phyloP scores from a whole-genome alignment of 2,888 invertebrate species.

The Rhopalosiphum nymphaeae region DNA sequence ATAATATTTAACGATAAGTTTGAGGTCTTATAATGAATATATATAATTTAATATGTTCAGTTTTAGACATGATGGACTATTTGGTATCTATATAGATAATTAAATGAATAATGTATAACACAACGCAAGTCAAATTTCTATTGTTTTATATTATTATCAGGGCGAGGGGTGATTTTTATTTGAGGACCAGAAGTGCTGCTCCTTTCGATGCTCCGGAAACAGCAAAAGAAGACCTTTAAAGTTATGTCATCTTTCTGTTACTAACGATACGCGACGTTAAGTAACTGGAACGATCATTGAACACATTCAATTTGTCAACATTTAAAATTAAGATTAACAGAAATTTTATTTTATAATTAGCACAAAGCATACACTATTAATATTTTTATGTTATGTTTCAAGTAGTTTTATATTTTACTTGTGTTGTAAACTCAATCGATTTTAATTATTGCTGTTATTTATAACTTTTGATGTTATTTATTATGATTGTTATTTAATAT shows the following conservation, averaged over 20 bases:
- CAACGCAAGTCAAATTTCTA: not conserved
- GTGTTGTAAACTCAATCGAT: not conserved
- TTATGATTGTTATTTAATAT: not conserved
- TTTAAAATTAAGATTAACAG: not conserved
- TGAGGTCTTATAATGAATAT: too few species aligned
- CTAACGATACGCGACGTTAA: not conserved
- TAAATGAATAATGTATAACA: not conserved
- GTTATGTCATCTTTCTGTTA: not conserved
- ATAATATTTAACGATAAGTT: too few species aligned
- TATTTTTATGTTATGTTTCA: not conserved
- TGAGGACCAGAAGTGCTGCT: slow-evolving; percentile 82
- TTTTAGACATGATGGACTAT: not conserved
- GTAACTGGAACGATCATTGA: not conserved
- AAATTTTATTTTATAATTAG: not conserved
- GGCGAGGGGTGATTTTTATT: slow-evolving; percentile 85
- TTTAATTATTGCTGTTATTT: not conserved
- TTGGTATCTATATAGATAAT: not conserved
- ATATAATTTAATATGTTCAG: too few species aligned
- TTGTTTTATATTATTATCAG: slow-evolving; percentile 71
- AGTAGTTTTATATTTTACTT: not conserved
- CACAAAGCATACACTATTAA: not conserved
- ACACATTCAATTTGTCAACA: not conserved
- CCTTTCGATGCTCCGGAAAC: slow-evolving; percentile 74
- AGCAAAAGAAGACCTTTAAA: slow-evolving; percentile 26
- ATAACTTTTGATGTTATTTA: not conserved